Evolutionary conservation across 1,140 invertebrate genomes (phyloP), one percentile per base, ranked within the genome.

Genomic region (Papilio polyxenes): DNA sequence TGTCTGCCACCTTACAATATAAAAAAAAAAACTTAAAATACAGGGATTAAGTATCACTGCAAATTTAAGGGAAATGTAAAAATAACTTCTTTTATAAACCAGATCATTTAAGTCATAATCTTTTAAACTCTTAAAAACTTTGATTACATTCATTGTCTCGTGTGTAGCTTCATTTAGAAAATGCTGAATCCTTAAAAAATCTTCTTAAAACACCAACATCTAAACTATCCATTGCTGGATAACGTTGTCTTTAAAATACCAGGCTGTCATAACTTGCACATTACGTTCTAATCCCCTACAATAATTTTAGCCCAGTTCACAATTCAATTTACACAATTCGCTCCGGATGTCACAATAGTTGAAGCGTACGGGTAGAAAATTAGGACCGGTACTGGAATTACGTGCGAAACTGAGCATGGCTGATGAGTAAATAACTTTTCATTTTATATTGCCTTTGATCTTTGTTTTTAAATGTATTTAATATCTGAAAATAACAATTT

Each of bases 331-430:
- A 44, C 40, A 44, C 15, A 56, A 23, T 20, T 10, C 23, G 62
- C 62, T 69, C 10, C 23, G 13, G 62, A 13, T 5, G 20, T 69
- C 62, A 13, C 11, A 69, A 37, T 37, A 69, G 23, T 69, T 69
- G 23, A 13, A 69, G 62, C 62, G 62, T 62, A 20, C n/a, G 20
- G 15, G 59, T 69, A 31, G 62, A 69, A 69, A 69, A 69, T 69
- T 31, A 69, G 20, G 23, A 10, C 62, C 20, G 62, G 20, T 31
- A 69, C 23, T 37, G 62, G 11, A 37, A 69, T 69, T 69, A 69
- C 23, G 62, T 13, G 5, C 62, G 23, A 69, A 69, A 69, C 62
- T 23, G 62, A 31, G 62, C 23, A 23, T 13, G 0, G 23, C 3
- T 69, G 13, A 37, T 37, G 8, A 13, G 62, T 69, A 69, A 37